These are phyloP conservation scores for Takifugu rubripes DNA, from an alignment of 2,797 vertebrate genomes.

Conservation along the genomic window DNA sequence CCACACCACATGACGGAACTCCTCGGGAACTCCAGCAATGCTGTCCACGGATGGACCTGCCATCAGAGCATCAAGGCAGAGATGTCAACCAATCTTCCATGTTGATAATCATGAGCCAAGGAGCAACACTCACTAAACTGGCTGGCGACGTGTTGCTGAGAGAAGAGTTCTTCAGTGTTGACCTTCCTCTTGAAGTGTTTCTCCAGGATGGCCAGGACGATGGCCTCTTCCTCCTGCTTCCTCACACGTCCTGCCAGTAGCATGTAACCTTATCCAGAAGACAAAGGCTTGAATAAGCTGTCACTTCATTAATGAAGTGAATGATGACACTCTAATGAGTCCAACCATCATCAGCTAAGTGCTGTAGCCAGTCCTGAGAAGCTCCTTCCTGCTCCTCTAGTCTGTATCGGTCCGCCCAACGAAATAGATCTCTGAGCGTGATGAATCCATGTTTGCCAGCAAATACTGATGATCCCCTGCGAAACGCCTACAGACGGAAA, in stretches of 20 bases:
- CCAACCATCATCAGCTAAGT: constrained; percentile 91
- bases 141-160: constrained; percentile 79
- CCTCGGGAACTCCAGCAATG: constrained; percentile 76
- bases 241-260: constrained; percentile 92
- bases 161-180: constrained; percentile 83
- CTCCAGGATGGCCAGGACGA: constrained; percentile 85
- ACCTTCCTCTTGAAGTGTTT: constrained; percentile 92
- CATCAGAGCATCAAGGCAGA: background rate
- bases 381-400: constrained; percentile 81
- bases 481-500: constrained; percentile 78
- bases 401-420: constrained; percentile 94
- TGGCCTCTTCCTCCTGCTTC: constrained; percentile 86
- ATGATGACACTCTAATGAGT: background rate
- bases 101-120: too few species aligned
- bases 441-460: constrained; percentile 98
- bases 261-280: constrained; percentile 83
- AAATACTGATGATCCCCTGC: constrained; percentile 92
- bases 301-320: background rate
- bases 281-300: background rate
- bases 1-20: constrained; percentile 92
- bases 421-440: constrained; percentile 93
- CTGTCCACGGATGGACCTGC: constrained; percentile 74
- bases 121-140: constrained; percentile 84
- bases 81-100: too few species aligned
- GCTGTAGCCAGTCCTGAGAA: constrained; percentile 92